phyloP scores from a whole-genome alignment of 1,140 invertebrate species.

The Galleria mellonella region DNA sequence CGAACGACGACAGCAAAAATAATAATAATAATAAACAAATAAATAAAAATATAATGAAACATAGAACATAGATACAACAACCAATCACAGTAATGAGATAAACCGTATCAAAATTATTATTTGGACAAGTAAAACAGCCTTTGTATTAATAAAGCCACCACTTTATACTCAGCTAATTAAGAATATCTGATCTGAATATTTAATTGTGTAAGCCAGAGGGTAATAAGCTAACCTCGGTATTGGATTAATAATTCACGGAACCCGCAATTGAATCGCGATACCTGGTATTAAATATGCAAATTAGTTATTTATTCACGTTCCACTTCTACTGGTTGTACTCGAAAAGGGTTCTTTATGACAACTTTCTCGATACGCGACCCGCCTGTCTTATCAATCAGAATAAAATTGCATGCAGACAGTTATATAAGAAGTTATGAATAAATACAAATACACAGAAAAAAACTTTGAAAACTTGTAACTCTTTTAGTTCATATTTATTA shows the following conservation, averaged over 20 bases:
- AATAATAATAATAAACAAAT: too few relatives aligned
- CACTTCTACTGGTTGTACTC: constrained; percentile 22
- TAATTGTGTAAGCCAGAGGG: constrained; percentile 40
- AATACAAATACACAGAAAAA: too few relatives aligned
- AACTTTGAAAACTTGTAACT: too few relatives aligned
- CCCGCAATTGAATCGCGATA: constrained; percentile 59
- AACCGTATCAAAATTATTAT: too few relatives aligned
- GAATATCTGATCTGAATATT: constrained; percentile 44
- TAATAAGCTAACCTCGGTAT: constrained; percentile 32
- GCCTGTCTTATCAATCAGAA: neutral
- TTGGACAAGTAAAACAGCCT: too few relatives aligned
- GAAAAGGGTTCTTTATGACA: constrained; percentile 24
- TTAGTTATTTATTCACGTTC: constrained; percentile 63
- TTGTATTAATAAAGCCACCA: neutral
- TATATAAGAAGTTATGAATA: too few relatives aligned
- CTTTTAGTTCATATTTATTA: too few relatives aligned
- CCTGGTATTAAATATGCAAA: constrained; percentile 66
- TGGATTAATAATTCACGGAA: constrained; percentile 59
- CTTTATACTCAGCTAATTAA: constrained; percentile 13
- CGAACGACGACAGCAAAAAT: too few relatives aligned
- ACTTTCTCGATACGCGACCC: neutral
- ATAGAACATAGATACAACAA: too few relatives aligned
- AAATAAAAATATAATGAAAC: too few relatives aligned
- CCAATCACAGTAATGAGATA: too few relatives aligned
- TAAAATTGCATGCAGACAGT: too few relatives aligned